A percentile compares a stretch with the other conserved stretches of the same genome.
Conservation (phyloP, 1,140 invertebrate species). For the Ceratina calcarata region DNA sequence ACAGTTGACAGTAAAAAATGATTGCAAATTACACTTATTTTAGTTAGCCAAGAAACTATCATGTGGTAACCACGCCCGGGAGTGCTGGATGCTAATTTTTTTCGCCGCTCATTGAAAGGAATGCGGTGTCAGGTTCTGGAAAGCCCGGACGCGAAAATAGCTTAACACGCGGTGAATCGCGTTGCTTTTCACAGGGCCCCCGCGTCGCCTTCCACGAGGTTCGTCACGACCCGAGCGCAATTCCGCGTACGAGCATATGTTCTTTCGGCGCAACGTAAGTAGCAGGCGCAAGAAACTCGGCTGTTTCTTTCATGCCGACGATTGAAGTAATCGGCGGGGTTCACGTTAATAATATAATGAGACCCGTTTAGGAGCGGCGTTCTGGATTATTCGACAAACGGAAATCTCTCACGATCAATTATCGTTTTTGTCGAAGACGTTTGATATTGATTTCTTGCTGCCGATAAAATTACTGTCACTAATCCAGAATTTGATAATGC, state of each 20-base stretch:
- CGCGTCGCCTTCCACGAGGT: constrained; percentile 22
- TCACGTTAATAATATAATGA: constrained; percentile 34
- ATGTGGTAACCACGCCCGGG: background rate
- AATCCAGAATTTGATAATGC: too few relatives aligned
- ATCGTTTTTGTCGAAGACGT: background rate
- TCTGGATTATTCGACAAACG: background rate
- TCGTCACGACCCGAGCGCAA: constrained; percentile 11
- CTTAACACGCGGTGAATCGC: constrained; percentile 33
- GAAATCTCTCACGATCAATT: constrained; percentile 4
- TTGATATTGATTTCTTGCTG: background rate
- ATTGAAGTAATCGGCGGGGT: constrained; percentile 22
- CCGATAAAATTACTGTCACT: background rate
- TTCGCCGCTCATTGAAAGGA: constrained; percentile 41
- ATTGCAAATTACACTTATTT: too few relatives aligned
- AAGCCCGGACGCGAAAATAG: constrained; percentile 62
- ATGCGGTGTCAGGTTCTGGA: constrained; percentile 54
- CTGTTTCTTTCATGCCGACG: constrained; percentile 17
- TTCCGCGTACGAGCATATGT: constrained; percentile 25
- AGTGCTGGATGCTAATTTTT: constrained; percentile 11
- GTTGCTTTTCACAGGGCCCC: constrained; percentile 47
- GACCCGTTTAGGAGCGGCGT: constrained; percentile 1
- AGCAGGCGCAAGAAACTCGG: constrained; percentile 16
- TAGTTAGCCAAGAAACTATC: too few relatives aligned
- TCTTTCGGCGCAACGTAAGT: background rate
- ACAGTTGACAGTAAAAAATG: too few relatives aligned